Evolutionary conservation across 2,888 invertebrate genomes (phyloP).

Genomic region (Brachylomia viminalis): DNA sequence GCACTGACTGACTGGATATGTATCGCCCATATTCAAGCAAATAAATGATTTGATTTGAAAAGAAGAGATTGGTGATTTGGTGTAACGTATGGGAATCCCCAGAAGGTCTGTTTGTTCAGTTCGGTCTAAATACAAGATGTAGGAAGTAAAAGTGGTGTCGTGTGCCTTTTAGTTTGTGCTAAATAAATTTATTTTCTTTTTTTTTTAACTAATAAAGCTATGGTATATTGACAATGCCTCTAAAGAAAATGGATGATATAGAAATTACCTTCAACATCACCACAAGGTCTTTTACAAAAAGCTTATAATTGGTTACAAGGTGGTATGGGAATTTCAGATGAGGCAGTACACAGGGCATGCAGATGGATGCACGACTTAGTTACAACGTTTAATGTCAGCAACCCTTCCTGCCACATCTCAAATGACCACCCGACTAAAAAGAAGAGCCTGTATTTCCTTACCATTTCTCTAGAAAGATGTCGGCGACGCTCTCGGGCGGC

Average conservation of each 20-base stretch:
- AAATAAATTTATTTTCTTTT: neutral
- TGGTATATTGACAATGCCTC: neutral
- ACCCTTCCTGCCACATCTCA: neutral
- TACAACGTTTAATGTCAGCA: neutral
- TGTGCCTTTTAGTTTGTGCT: neutral
- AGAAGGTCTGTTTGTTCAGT: neutral
- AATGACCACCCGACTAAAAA: neutral
- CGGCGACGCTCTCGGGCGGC: constrained; percentile 70
- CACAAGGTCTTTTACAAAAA: neutral
- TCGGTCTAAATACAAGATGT: neutral
- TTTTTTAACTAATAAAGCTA: neutral
- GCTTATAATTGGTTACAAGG: neutral
- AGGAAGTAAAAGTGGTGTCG: neutral
- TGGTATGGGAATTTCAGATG: neutral
- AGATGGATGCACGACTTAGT: neutral
- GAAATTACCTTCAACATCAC: neutral
- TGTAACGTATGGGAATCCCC: neutral
- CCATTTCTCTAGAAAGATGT: constrained; percentile 71
- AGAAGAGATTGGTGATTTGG: neutral
- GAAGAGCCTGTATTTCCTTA: constrained; percentile 61
- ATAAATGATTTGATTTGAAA: neutral
- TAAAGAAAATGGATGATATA: neutral
- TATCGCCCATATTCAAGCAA: neutral
- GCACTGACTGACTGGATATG: neutral
- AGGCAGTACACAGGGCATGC: neutral